These are phyloP conservation scores for Philereme vetulata DNA, from an alignment of 2,888 invertebrate species.

Conservation along the genomic window DNA sequence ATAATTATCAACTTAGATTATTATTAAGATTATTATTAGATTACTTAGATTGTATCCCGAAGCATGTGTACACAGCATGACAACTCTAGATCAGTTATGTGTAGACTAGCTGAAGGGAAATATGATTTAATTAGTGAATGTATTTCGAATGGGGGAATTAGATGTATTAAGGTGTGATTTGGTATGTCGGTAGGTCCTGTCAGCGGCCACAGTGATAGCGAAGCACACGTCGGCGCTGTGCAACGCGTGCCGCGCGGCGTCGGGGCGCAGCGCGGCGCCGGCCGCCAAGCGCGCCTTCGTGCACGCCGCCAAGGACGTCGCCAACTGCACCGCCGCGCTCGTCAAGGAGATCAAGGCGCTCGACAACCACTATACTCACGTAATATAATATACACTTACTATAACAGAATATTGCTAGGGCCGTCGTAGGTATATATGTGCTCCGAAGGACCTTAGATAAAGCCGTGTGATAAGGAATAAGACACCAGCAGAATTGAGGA, in stretches of 20 bases:
- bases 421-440: no score
- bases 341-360: conserved; percentile 97
- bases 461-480: background rate
- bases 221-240: conserved; percentile 98
- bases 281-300: conserved; percentile 98
- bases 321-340: conserved; percentile 96
- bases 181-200: conserved; percentile 85
- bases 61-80: no score
- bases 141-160: no score
- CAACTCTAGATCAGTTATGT: no score
- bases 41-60: no score
- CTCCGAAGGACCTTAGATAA: no score
- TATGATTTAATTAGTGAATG: no score
- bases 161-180: no score
- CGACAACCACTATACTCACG: conserved; percentile 92
- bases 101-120: no score
- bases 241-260: conserved; percentile 96
- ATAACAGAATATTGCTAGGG: no score
- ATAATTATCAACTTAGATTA: no score
- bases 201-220: conserved; percentile 96
- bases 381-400: conserved; percentile 26
- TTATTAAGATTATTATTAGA: no score
- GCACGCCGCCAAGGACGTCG: conserved; percentile 90
- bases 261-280: conserved; percentile 94
- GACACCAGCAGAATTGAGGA: background rate